Conservation (phyloP, 2,888 invertebrate species). For the Cheilosia grossa region DNA sequence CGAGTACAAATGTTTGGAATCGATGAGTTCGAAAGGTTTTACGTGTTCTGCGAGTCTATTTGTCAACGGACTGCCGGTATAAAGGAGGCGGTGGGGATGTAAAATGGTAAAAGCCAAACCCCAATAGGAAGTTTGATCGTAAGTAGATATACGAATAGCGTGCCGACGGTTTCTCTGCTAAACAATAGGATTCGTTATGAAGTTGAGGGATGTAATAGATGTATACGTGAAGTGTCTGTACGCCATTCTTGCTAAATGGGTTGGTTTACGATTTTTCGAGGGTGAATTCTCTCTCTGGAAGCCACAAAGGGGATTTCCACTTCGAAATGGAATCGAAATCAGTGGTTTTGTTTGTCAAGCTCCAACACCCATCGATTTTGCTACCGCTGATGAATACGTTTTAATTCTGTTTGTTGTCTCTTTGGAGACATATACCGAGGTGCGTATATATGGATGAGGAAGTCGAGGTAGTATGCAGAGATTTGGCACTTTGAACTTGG, state of each 20-base stretch:
- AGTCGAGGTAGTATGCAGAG: neutral
- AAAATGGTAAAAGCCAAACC: conserved; percentile 32
- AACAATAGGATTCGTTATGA: conserved; percentile 65
- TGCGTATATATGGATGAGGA: neutral
- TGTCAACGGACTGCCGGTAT: conserved; percentile 27
- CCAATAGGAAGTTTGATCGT: conserved; percentile 39
- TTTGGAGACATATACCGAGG: neutral
- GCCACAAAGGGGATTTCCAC: conserved; percentile 13
- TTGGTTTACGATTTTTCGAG: conserved; percentile 42
- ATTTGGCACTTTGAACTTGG: no score
- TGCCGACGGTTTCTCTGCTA: conserved; percentile 28
- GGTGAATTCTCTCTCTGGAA: conserved; percentile 19
- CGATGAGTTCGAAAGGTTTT: conserved; percentile 48
- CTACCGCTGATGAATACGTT: conserved; percentile 40
- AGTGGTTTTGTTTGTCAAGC: conserved; percentile 60
- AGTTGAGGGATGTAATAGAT: conserved; percentile 20
- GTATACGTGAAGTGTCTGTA: conserved; percentile 52
- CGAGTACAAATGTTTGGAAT: conserved; percentile 13
- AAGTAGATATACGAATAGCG: no score
- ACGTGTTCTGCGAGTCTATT: conserved; percentile 55
- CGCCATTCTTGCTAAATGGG: conserved; percentile 52
- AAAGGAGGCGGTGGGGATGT: neutral
- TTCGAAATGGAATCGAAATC: neutral
- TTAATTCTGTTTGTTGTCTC: conserved; percentile 54
- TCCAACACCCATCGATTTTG: conserved; percentile 38